Conservation (phyloP, 1,140 invertebrate genomes). For the Drosophila bocki region DNA sequence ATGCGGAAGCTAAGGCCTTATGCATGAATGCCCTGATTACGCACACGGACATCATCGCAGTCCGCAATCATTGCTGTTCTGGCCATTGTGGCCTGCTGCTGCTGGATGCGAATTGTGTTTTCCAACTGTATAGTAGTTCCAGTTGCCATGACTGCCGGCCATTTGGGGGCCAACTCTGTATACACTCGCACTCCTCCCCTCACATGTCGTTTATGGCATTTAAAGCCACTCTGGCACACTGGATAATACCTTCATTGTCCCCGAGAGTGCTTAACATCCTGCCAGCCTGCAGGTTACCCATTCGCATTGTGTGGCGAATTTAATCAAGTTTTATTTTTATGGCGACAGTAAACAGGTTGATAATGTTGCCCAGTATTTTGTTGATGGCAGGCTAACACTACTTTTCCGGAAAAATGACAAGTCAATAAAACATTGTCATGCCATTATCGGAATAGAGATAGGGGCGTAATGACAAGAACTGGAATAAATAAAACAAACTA, state of each 20-base stretch:
- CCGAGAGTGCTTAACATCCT: constrained; percentile 23
- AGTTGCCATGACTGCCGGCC: constrained; percentile 22
- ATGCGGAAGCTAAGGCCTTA: constrained; percentile 21
- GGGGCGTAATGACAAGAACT: neutral
- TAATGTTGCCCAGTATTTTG: constrained; percentile 12
- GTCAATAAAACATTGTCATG: constrained; percentile 12
- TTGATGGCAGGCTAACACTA: neutral
- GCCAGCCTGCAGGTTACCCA: constrained; percentile 22
- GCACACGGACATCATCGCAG: constrained; percentile 27
- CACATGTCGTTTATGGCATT: constrained; percentile 55
- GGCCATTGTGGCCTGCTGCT: constrained; percentile 43
- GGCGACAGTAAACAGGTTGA: constrained; percentile 26
- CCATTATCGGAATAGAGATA: constrained; percentile 12
- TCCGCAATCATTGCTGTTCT: constrained; percentile 29
- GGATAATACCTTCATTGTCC: constrained; percentile 41
- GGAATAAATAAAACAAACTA: constrained; percentile 2
- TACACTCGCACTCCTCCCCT: neutral
- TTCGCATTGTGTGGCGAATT: constrained; percentile 36
- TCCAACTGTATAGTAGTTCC: constrained; percentile 20
- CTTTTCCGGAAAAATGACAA: constrained; percentile 7
- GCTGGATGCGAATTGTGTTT: constrained; percentile 23
- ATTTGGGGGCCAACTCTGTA: constrained; percentile 16
- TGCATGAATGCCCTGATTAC: constrained; percentile 64
- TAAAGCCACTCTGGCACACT: constrained; percentile 58
- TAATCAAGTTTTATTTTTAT: constrained; percentile 38